Conservation (phyloP, 2,797 vertebrate species). For the Bufotes viridis region DNA sequence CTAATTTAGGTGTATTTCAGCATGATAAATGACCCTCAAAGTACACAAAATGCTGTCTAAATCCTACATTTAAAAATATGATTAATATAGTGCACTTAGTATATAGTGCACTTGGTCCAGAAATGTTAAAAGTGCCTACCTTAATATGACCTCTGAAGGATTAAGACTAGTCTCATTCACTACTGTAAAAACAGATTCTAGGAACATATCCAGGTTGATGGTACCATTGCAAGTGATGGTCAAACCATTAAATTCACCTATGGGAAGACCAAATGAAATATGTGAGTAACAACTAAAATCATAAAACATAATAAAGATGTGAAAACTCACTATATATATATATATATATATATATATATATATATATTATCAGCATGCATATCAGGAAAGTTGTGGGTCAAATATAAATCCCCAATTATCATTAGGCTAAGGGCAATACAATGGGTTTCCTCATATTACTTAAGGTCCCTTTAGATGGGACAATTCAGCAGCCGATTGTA, state of each 20-base stretch:
- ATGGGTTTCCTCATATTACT: neutral
- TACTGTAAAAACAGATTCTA: constrained; percentile 40
- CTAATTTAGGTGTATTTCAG: no score
- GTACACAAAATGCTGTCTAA: no score
- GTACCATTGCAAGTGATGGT: constrained; percentile 65
- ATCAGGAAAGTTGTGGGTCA: neutral
- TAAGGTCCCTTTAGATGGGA: no score
- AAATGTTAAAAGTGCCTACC: constrained; percentile 20
- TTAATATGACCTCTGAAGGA: neutral
- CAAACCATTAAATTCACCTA: constrained; percentile 63
- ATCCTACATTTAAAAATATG: no score
- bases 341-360: neutral
- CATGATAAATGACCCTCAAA: no score
- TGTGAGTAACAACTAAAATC: neutral
- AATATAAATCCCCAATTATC: neutral
- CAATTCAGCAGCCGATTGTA: no score
- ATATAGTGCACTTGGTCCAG: no score
- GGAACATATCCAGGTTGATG: constrained; percentile 58
- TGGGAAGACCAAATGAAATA: constrained; percentile 22
- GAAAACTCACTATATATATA: neutral
- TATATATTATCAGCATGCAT: neutral
- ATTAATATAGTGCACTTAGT: no score
- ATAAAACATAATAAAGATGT: neutral
- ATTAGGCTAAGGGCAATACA: neutral
- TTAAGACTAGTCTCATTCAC: constrained; percentile 59